phyloP scores from a whole-genome alignment of 2,113 vertebrate genomes.

The Ellobius talpinus region DNA sequence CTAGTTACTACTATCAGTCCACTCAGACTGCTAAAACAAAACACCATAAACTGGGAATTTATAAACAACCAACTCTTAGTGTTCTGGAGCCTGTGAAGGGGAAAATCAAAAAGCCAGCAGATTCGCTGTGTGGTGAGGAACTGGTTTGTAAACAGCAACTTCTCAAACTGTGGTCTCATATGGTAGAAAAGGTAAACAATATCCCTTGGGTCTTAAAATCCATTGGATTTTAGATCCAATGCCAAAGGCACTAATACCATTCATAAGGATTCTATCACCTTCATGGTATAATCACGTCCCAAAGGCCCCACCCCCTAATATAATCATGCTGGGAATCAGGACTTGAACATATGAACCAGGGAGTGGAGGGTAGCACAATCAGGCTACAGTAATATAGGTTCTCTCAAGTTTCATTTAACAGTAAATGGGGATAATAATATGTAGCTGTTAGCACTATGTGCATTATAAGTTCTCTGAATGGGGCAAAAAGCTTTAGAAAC shows the following conservation, averaged over 20 bases:
- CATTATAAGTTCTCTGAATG: neutral
- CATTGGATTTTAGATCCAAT: too few species aligned
- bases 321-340: neutral
- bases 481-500: conserved; percentile 10
- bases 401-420: neutral
- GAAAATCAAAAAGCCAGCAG: neutral
- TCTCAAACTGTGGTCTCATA: neutral
- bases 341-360: neutral
- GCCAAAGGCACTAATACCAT: neutral
- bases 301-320: neutral
- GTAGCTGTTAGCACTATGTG: neutral
- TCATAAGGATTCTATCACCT: neutral
- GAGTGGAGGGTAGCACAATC: neutral
- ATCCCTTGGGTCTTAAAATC: neutral
- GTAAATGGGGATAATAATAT: neutral
- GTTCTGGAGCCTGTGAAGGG: neutral
- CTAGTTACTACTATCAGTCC: neutral
- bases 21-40: neutral
- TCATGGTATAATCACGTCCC: neutral
- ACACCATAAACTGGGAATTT: neutral
- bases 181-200: neutral
- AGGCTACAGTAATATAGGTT: neutral
- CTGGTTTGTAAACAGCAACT: neutral
- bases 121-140: neutral
- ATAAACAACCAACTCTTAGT: neutral